These are phyloP conservation scores for Branchipolynoe longqiensis DNA, from an alignment of 2,888 invertebrate species.

Conservation along the genomic window DNA sequence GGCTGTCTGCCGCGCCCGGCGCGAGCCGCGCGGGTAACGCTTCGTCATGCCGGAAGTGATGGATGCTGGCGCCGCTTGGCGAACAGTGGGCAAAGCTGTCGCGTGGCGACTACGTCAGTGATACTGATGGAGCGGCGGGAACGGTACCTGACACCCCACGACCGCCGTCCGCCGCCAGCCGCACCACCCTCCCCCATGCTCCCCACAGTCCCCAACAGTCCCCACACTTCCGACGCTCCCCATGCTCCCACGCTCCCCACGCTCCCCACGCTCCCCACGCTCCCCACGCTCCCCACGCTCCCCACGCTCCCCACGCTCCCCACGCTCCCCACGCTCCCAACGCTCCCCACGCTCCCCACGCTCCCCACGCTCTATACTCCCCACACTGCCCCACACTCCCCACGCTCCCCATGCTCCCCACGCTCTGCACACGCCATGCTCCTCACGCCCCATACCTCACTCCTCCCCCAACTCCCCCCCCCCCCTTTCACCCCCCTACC, in stretches of 20 bases:
- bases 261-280: too few relatives aligned
- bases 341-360: too few relatives aligned
- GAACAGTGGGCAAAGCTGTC: constrained; percentile 46
- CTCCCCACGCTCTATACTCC: too few relatives aligned
- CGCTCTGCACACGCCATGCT: background rate
- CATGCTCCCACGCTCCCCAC: too few relatives aligned
- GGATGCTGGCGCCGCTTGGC: constrained; percentile 45
- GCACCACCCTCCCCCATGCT: background rate
- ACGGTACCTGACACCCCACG: constrained; percentile 30
- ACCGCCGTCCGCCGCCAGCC: background rate
- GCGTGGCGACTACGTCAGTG: constrained; percentile 18
- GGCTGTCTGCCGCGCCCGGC: constrained; percentile 39
- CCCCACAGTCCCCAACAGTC: too few relatives aligned
- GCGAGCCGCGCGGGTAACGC: constrained; percentile 35
- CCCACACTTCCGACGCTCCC: too few relatives aligned
- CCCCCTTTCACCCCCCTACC: too few relatives aligned
- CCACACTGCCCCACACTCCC: background rate
- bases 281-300: background rate
- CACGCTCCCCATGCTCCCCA: background rate
- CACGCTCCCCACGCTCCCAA: too few relatives aligned
- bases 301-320: too few relatives aligned
- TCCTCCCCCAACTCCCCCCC: too few relatives aligned
- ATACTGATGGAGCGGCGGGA: constrained; percentile 26
- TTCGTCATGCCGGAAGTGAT: constrained; percentile 55
- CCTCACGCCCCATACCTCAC: too few relatives aligned